phyloP scores from a whole-genome alignment of 2,888 invertebrate genomes.

The Mythimna impura region DNA sequence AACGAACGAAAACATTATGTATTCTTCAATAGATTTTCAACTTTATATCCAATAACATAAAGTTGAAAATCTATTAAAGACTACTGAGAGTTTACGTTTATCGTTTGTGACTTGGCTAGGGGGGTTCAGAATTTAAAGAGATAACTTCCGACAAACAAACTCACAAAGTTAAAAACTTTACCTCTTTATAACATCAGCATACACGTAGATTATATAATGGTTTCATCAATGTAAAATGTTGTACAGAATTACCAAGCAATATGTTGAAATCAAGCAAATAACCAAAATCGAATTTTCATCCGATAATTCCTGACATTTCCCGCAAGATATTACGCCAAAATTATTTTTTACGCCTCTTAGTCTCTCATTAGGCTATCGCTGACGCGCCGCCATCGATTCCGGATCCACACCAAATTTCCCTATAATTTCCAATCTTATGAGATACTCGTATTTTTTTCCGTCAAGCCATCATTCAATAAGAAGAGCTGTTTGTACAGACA shows the following conservation, averaged over 20 bases:
- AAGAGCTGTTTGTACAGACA: background rate
- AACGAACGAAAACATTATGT: too few relatives aligned
- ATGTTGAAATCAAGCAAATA: background rate
- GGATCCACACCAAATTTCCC: background rate
- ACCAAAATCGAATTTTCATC: background rate
- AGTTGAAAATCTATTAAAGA: too few relatives aligned
- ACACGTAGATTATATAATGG: background rate
- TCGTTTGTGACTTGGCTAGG: too few relatives aligned
- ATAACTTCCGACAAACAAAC: too few relatives aligned
- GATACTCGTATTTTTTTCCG: background rate
- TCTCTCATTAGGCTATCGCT: constrained; percentile 2
- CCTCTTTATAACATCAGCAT: too few relatives aligned
- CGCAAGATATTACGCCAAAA: background rate
- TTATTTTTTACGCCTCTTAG: constrained; percentile 21
- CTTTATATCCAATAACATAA: too few relatives aligned
- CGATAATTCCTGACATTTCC: background rate
- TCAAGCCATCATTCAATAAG: background rate
- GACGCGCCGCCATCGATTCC: background rate
- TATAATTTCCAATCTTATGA: background rate
- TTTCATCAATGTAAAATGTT: background rate
- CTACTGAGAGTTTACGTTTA: too few relatives aligned
- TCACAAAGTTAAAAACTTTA: too few relatives aligned
- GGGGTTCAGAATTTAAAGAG: too few relatives aligned
- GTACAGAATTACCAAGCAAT: background rate
- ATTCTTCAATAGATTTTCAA: too few relatives aligned